Conservation (phyloP, 1,140 invertebrate species). For the Drosophila takahashii region DNA sequence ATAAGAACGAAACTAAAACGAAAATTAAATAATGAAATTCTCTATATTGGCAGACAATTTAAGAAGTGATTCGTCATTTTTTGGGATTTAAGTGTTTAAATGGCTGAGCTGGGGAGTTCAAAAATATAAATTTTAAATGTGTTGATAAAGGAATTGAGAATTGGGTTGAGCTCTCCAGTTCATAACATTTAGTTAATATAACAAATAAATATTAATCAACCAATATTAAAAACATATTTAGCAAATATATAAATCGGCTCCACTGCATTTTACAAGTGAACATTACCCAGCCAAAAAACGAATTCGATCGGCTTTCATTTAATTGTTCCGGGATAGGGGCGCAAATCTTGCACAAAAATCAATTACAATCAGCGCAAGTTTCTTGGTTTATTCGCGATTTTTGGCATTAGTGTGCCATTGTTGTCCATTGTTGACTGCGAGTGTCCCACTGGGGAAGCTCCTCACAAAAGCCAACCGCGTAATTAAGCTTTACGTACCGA, state of each 20-base stretch:
- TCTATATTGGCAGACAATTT: neutral
- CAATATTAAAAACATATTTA: no score
- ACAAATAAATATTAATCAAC: no score
- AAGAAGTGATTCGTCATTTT: neutral
- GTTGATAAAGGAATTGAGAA: neutral
- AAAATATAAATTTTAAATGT: neutral
- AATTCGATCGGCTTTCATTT: neutral
- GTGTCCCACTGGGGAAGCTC: conserved; percentile 16
- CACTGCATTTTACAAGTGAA: neutral
- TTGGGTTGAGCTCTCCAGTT: no score
- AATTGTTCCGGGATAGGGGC: neutral
- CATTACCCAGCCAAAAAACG: neutral
- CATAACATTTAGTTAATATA: no score
- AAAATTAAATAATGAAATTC: neutral
- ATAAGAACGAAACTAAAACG: neutral
- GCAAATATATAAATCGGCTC: no score
- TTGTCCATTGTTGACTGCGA: conserved; percentile 23
- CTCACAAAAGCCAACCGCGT: conserved; percentile 52
- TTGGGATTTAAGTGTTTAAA: neutral
- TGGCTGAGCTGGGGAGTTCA: neutral
- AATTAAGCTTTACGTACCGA: conserved; percentile 52
- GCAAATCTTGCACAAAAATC: conserved; percentile 17
- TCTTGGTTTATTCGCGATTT: conserved; percentile 29
- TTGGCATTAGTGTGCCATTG: conserved; percentile 37
- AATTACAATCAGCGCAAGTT: conserved; percentile 35